These are phyloP conservation scores for Vulpes ferrilata DNA, from an alignment of 2,113 vertebrate species.

Conservation along the genomic window DNA sequence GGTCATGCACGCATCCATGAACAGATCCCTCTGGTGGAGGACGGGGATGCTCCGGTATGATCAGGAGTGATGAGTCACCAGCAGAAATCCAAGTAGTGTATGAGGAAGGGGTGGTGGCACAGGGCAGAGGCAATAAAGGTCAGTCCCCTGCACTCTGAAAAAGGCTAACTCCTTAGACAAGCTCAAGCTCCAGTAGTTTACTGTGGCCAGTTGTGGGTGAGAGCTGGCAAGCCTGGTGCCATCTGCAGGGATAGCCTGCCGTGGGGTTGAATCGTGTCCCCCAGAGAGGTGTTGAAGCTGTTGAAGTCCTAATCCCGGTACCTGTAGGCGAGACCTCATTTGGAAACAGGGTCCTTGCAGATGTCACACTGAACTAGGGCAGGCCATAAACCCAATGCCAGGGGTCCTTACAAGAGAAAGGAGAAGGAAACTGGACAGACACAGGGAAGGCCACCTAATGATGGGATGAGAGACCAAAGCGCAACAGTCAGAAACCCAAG, in stretches of 20 bases:
- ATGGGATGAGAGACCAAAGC: neutral
- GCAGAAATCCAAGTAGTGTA: neutral
- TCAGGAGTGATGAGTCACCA: neutral
- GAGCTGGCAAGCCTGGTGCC: neutral
- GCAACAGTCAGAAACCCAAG: accelerated
- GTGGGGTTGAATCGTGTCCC: neutral
- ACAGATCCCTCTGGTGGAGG: neutral
- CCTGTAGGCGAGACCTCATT: neutral
- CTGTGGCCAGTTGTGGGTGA: accelerated
- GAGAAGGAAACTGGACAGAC: neutral
- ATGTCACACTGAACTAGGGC: neutral
- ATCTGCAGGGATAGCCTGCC: neutral
- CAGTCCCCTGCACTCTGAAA: neutral
- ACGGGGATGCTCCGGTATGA: too few species aligned
- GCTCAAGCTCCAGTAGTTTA: neutral
- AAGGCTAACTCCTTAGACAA: neutral
- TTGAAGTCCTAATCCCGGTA: neutral
- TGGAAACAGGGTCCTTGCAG: neutral
- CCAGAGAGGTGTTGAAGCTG: neutral
- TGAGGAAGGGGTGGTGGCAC: accelerated
- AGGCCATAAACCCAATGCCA: neutral
- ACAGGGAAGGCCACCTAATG: neutral
- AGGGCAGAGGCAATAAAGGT: accelerated
- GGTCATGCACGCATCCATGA: accelerated
- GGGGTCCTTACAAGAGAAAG: neutral